These are phyloP conservation scores for Lycaon pictus DNA, from an alignment of 2,113 vertebrate genomes.

Conservation along the genomic window DNA sequence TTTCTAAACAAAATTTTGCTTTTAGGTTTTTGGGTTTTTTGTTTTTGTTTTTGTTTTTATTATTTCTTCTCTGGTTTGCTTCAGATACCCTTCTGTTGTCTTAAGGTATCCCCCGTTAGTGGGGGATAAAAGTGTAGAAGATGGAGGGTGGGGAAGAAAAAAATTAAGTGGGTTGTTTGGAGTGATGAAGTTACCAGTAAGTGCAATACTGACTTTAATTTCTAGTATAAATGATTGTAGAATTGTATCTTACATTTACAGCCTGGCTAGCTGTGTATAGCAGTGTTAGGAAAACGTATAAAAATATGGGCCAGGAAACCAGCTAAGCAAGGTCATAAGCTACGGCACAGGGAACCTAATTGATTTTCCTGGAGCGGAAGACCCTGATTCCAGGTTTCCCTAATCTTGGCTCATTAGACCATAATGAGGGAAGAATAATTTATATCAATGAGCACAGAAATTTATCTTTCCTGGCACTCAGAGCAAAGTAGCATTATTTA, in stretches of 20 bases:
- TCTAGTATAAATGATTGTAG: neutral
- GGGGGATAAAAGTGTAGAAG: neutral
- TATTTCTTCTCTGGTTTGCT: conserved; percentile 32
- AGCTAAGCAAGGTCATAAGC: neutral
- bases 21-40: neutral
- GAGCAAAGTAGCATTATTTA: conserved; percentile 61
- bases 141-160: neutral
- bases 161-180: neutral
- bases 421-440: conserved; percentile 57
- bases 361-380: conserved; percentile 38
- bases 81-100: neutral
- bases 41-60: neutral
- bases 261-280: neutral
- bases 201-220: neutral
- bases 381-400: conserved; percentile 48
- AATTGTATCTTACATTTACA: neutral
- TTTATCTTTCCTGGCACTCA: conserved; percentile 70
- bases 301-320: neutral
- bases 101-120: neutral
- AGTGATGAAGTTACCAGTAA: neutral
- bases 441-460: conserved; percentile 31
- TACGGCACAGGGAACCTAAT: neutral
- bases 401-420: conserved; percentile 71
- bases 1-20: neutral
- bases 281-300: neutral